phyloP scores from a whole-genome alignment of 2,797 vertebrate genomes.

The Sylvilagus floridanus region DNA sequence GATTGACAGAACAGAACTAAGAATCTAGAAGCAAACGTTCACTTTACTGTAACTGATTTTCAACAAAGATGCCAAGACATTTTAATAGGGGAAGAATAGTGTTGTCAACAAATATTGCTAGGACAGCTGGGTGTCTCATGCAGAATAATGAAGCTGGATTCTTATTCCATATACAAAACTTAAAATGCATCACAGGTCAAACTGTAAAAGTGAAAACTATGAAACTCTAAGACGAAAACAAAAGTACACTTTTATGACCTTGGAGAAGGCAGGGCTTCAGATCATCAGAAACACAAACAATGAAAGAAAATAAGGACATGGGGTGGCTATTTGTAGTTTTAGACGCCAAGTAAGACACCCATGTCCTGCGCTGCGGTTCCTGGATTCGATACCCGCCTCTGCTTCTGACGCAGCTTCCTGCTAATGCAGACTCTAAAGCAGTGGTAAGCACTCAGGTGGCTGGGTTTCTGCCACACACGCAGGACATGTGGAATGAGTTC shows the following conservation, averaged over 20 bases:
- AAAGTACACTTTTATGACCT: not conserved
- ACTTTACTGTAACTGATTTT: not conserved
- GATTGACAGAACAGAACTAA: not conserved
- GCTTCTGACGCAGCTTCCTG: too few species aligned
- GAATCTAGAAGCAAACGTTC: constrained; percentile 10
- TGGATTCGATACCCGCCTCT: too few species aligned
- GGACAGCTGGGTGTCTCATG: not conserved
- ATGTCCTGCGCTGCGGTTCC: too few species aligned
- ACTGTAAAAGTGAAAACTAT: not conserved
- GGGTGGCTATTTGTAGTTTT: too few species aligned
- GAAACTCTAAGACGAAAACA: constrained; percentile 23
- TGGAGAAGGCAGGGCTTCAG: not conserved
- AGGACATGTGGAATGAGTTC: too few species aligned
- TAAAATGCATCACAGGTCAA: constrained; percentile 45
- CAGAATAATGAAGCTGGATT: not conserved
- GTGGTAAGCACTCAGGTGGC: too few species aligned
- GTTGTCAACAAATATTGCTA: constrained; percentile 13
- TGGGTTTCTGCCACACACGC: too few species aligned
- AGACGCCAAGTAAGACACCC: too few species aligned
- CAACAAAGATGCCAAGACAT: not conserved
- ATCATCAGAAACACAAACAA: constrained; percentile 6
- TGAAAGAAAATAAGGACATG: not conserved
- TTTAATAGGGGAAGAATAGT: not conserved
- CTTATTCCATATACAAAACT: not conserved
- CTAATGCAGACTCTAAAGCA: too few species aligned